Evolutionary conservation across 2,888 invertebrate genomes (phyloP).

Genomic region (Exocentrus adspersus): DNA sequence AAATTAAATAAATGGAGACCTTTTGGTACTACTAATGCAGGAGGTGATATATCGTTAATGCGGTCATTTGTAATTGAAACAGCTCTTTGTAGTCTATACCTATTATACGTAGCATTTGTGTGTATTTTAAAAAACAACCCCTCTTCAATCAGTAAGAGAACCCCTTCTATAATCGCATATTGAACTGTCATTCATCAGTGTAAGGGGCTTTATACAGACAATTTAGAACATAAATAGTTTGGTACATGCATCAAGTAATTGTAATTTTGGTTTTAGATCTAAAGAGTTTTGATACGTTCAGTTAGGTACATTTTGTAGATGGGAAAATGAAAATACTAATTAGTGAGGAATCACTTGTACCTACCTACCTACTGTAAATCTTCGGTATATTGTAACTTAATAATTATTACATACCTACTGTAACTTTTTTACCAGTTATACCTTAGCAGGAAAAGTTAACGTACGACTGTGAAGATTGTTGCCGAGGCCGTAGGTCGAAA

Average conservation of each 20-base stretch:
- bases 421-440: too few relatives aligned
- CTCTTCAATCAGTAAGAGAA: conserved; percentile 55
- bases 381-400: too few relatives aligned
- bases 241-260: conserved; percentile 48
- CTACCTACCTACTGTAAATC: too few relatives aligned
- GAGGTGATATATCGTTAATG: conserved; percentile 56
- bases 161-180: conserved; percentile 61
- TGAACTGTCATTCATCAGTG: conserved; percentile 59
- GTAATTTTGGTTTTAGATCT: conserved; percentile 49
- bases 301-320: too few relatives aligned
- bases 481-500: too few relatives aligned
- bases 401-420: too few relatives aligned
- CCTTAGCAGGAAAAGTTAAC: too few relatives aligned
- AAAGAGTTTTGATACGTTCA: conserved; percentile 24
- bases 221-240: conserved; percentile 56
- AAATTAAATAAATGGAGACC: conserved; percentile 44
- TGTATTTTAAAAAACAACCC: conserved; percentile 56
- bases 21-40: conserved; percentile 30
- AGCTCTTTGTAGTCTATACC: conserved; percentile 50
- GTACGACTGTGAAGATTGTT: too few relatives aligned
- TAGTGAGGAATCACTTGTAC: too few relatives aligned
- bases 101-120: conserved; percentile 45
- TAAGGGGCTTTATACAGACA: conserved; percentile 56
- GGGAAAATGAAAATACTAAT: too few relatives aligned
- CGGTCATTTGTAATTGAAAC: conserved; percentile 60